Conservation (phyloP, 2,888 invertebrate genomes). For the Helobdella robusta region DNA sequence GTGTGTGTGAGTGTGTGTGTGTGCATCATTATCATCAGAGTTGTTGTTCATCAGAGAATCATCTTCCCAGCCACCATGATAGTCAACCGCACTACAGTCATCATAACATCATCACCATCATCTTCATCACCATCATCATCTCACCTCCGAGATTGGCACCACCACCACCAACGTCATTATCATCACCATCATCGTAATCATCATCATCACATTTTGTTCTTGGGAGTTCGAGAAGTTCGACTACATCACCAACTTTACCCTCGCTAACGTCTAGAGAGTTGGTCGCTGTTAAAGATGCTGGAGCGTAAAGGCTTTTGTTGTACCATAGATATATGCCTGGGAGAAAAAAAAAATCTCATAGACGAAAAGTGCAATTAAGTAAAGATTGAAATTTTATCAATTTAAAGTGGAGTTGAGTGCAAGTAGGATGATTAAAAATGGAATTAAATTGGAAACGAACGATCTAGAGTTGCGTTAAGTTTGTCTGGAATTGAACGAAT, state of each 20-base stretch:
- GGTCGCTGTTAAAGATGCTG: constrained; percentile 58
- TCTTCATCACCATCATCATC: constrained; percentile 11
- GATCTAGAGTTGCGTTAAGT: too few relatives aligned
- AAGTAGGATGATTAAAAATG: too few relatives aligned
- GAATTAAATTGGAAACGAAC: too few relatives aligned
- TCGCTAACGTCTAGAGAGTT: background rate
- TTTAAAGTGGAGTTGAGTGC: too few relatives aligned
- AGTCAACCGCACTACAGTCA: too few relatives aligned
- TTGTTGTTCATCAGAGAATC: too few relatives aligned
- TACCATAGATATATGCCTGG: constrained; percentile 74
- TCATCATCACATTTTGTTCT: constrained; percentile 34
- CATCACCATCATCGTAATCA: constrained; percentile 22
- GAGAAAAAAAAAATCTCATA: background rate
- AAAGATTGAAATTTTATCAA: background rate
- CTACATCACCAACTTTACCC: constrained; percentile 45
- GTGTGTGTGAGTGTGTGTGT: too few relatives aligned
- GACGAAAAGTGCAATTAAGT: background rate
- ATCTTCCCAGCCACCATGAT: too few relatives aligned
- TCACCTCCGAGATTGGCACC: too few relatives aligned
- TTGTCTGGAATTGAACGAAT: too few relatives aligned
- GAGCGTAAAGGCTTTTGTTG: constrained; percentile 73
- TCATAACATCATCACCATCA: too few relatives aligned
- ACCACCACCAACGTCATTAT: background rate
- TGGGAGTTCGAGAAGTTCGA: constrained; percentile 43
- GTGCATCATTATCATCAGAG: too few relatives aligned